Base-by-base conservation (phyloP, 2,797 vertebrate genomes). In the Dicrostonyx torquatus region DNA sequence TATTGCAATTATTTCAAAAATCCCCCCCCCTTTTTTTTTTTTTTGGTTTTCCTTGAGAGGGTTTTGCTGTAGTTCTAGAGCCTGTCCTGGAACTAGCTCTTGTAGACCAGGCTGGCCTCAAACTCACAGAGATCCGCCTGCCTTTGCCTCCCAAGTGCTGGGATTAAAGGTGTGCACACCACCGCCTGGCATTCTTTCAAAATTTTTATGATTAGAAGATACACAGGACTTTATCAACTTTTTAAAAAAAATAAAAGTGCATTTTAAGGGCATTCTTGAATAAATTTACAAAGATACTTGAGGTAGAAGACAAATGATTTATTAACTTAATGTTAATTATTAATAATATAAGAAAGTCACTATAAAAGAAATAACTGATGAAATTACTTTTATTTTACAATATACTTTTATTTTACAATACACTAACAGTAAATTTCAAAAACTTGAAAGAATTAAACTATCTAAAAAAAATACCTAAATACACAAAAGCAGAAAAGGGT, bases 241-340 rank as follows among this genome's bases (percentile, higher is more conserved):
- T 95, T 68, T 93, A 15, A 87, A 87, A 50, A 90, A 94, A 26
- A 82, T 6, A 86, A 68, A 13, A n/a, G 3, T 48, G 73, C 72
- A 79, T 91, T 92, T 94, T 73, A 88, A 94, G 91, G 22, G 18
- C 18, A 95, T 62, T 96, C 26, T 92, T 34, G 94, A 92, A 90
- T 90, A 18, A 85, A 76, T 58, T 93, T 95, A 94, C 6, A 92
- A 22, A 77, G 78, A 91, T 60, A 88, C 79, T 31, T 87, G 55
- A 80, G 20, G 34, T 22, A 92, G 73, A 96, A 91, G 43, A 92
- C 34, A 93, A 91, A 72, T 43, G 11, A 95, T 72, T 89, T 91
- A 13, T 53, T 87, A 93, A 96, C 83, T 89, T 94, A 96, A 94
- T 75, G 40, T 76, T 79, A 91, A 53, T 68, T 83, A 93, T 58